Evolutionary conservation across 1,140 invertebrate genomes (phyloP).

Genomic region (Teleopsis dalmanni): DNA sequence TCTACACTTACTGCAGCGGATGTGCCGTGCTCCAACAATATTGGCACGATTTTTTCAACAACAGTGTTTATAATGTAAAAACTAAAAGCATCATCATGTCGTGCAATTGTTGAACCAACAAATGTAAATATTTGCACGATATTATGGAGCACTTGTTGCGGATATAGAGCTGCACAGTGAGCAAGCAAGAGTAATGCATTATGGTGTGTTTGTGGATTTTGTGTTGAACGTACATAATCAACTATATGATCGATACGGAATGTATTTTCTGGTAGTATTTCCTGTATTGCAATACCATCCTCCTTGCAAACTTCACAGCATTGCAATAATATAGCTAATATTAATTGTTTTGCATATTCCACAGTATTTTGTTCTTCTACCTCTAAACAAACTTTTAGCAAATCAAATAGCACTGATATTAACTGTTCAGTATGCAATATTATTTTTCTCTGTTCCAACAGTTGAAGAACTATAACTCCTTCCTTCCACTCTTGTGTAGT

Average conservation of each 20-base stretch:
- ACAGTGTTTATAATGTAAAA: conserved; percentile 88
- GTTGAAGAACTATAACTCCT: conserved; percentile 71
- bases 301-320: conserved; percentile 55
- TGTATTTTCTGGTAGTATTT: conserved; percentile 46
- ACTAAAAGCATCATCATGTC: conserved; percentile 89
- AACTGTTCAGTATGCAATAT: conserved; percentile 55
- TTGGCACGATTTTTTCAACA: conserved; percentile 82
- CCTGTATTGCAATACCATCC: conserved; percentile 44
- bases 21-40: conserved; percentile 52
- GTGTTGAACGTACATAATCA: conserved; percentile 77
- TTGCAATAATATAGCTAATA: conserved; percentile 70
- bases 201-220: conserved; percentile 90
- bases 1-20: conserved; percentile 42
- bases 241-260: conserved; percentile 79
- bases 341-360: conserved; percentile 83
- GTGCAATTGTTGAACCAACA: conserved; percentile 81
- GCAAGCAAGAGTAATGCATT: conserved; percentile 78
- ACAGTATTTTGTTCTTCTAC: conserved; percentile 76
- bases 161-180: conserved; percentile 63
- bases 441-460: conserved; percentile 75
- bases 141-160: conserved; percentile 78
- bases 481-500: conserved; percentile 65
- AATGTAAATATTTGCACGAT: conserved; percentile 95
- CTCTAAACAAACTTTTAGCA: conserved; percentile 70
- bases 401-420: conserved; percentile 66